These are phyloP conservation scores for Steatornis caripensis DNA, from an alignment of 2,113 vertebrate species.

Conservation along the genomic window DNA sequence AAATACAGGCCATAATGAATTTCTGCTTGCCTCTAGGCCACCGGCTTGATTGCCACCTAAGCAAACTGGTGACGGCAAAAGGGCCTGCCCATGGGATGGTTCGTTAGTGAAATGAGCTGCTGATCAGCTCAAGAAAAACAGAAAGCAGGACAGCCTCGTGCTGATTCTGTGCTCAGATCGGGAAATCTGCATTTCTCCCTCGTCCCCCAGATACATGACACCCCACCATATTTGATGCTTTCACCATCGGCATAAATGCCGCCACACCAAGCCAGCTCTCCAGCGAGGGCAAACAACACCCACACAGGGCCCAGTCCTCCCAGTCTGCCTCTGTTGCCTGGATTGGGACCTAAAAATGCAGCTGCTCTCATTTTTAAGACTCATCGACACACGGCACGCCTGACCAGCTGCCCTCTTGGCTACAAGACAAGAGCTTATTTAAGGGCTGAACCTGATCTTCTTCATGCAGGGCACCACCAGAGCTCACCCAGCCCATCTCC, in stretches of 20 bases:
- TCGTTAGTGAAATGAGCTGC: neutral
- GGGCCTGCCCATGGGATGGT: neutral
- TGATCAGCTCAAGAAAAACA: neutral
- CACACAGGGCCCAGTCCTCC: neutral
- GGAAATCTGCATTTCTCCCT: neutral
- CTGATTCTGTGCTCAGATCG: neutral
- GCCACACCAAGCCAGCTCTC: neutral
- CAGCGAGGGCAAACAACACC: neutral
- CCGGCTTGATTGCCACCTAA: neutral
- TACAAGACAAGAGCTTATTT: neutral
- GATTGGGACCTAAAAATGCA: neutral
- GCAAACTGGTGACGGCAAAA: neutral
- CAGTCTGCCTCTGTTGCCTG: neutral
- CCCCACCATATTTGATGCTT: neutral
- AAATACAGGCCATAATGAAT: neutral
- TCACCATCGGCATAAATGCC: neutral
- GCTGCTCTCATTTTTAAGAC: neutral
- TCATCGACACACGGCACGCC: accelerated
- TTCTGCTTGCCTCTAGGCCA: neutral
- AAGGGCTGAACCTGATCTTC: neutral
- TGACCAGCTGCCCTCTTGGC: neutral
- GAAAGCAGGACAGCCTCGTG: neutral
- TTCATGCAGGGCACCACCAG: accelerated
- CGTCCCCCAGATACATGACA: accelerated
- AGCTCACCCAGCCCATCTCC: neutral